phyloP scores from a whole-genome alignment of 2,113 vertebrate genomes.

The Phoenicopterus ruber region DNA sequence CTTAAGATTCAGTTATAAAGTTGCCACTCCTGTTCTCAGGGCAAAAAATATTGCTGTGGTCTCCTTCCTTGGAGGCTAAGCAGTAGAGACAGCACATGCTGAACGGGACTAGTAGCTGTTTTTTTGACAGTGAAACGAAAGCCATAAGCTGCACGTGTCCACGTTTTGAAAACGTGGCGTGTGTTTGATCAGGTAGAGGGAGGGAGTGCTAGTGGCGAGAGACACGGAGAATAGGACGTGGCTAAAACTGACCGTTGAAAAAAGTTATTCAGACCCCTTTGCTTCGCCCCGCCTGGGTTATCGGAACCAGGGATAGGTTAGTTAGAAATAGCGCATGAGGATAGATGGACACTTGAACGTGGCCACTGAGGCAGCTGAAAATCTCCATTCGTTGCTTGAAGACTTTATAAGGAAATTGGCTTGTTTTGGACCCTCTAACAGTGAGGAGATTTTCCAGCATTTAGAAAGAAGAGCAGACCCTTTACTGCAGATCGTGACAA shows the following conservation, averaged over 20 bases:
- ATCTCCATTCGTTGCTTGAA: neutral
- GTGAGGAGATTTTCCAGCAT: neutral
- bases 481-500: neutral
- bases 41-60: neutral
- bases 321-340: neutral
- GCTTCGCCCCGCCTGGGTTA: neutral
- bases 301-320: neutral
- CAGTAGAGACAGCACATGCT: neutral
- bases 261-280: neutral
- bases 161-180: neutral
- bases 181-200: neutral
- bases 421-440: neutral
- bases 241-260: neutral
- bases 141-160: rapidly evolving
- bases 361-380: neutral
- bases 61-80: neutral
- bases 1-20: neutral
- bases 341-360: neutral
- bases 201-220: neutral
- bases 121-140: neutral
- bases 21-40: neutral
- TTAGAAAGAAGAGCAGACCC: neutral
- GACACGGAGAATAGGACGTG: neutral
- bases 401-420: neutral
- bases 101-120: neutral